Evolutionary conservation across 2,113 vertebrate genomes (phyloP).

Genomic region (Pedetes capensis): DNA sequence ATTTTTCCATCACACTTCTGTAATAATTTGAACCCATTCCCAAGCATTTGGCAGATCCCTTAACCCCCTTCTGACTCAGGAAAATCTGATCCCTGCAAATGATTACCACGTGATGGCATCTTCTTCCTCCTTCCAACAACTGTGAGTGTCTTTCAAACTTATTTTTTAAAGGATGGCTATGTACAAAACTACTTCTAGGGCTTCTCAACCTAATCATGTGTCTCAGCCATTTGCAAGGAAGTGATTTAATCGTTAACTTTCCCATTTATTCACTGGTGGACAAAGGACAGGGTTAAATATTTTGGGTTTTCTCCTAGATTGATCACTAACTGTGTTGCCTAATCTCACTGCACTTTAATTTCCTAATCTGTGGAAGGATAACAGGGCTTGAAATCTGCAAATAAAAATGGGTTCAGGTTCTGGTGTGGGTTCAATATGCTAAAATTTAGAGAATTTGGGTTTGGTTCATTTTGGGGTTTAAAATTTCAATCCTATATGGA

Average conservation of each 20-base stretch:
- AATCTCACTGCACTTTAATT: slow-evolving; percentile 1
- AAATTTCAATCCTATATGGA: too few relatives aligned
- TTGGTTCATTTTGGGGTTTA: too few relatives aligned
- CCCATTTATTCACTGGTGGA: not conserved
- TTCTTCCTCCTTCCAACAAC: slow-evolving; percentile 65
- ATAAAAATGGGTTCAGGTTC: too few relatives aligned
- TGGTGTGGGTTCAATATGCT: too few relatives aligned
- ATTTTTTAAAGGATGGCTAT: slow-evolving; percentile 56
- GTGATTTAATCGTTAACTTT: not conserved
- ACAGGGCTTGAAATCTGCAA: slow-evolving; percentile 31
- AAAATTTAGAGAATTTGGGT: too few relatives aligned
- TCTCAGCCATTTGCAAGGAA: slow-evolving; percentile 5
- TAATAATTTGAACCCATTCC: slow-evolving; percentile 63
- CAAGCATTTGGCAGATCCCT: slow-evolving; percentile 70
- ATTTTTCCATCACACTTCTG: slow-evolving; percentile 53
- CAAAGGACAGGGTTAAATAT: not conserved
- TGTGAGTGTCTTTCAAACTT: slow-evolving; percentile 68
- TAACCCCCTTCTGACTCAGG: slow-evolving; percentile 69
- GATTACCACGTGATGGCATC: slow-evolving; percentile 63
- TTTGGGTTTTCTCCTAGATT: slow-evolving; percentile 5
- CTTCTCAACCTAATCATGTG: not conserved
- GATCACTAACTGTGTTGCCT: not conserved
- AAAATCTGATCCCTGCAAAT: slow-evolving; percentile 72
- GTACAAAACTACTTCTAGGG: slow-evolving; percentile 35
- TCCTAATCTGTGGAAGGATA: slow-evolving; percentile 22